phyloP scores from a whole-genome alignment of 2,888 invertebrate genomes.

The Agrochola lychnidis region DNA sequence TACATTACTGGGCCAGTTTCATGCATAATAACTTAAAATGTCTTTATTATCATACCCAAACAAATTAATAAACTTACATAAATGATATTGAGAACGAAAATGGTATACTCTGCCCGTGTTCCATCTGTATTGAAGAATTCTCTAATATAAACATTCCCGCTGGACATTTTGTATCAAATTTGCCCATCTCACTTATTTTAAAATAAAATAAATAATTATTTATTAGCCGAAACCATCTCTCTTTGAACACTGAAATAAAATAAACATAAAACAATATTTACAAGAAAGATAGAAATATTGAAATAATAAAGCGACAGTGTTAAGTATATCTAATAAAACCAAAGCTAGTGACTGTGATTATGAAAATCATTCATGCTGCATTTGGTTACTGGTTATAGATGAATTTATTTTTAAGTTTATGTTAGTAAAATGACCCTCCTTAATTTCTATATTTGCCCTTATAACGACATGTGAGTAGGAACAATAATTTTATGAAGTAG shows the following conservation, averaged over 20 bases:
- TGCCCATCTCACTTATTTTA: constrained; percentile 92
- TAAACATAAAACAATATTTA: constrained; percentile 22
- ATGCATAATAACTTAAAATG: background rate
- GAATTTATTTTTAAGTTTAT: background rate
- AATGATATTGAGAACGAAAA: constrained; percentile 95
- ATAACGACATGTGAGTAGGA: background rate
- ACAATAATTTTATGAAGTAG: background rate
- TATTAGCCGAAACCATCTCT: constrained; percentile 94
- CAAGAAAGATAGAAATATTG: background rate
- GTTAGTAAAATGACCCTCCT: background rate
- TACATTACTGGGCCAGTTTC: background rate
- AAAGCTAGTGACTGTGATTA: background rate
- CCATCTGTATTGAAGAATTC: constrained; percentile 93
- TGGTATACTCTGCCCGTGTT: constrained; percentile 92
- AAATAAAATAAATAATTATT: constrained; percentile 95
- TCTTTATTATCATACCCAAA: background rate
- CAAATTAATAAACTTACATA: constrained; percentile 81
- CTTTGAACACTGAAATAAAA: constrained; percentile 92
- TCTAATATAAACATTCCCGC: constrained; percentile 94
- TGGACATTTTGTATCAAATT: constrained; percentile 92
- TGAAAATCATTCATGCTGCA: background rate
- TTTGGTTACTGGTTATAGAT: background rate
- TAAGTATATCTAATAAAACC: background rate
- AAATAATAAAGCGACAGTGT: background rate
- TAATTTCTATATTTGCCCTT: background rate